These are phyloP conservation scores for Turnix velox DNA, from an alignment of 2,113 vertebrate species.

Conservation along the genomic window DNA sequence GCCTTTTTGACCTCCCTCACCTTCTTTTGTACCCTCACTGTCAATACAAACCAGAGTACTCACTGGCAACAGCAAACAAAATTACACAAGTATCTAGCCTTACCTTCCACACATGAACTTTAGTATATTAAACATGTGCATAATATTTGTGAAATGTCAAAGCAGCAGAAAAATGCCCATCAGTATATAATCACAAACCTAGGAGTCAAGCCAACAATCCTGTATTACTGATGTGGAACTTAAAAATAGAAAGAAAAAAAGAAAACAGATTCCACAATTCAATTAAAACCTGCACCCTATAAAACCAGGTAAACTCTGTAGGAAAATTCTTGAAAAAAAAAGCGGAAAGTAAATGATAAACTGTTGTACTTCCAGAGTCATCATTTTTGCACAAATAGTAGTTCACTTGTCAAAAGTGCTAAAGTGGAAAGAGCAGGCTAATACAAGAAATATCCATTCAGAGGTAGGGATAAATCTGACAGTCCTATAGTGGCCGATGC, in stretches of 20 bases:
- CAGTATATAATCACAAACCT: background rate
- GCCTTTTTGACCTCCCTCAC: background rate
- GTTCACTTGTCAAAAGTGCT: background rate
- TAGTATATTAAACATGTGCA: accelerated
- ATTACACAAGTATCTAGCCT: background rate
- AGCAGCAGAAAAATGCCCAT: background rate
- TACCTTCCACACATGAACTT: background rate
- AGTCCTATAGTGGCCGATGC: background rate
- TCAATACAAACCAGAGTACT: background rate
- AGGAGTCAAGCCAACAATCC: background rate
- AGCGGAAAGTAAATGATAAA: background rate
- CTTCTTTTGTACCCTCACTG: background rate
- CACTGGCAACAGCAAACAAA: background rate
- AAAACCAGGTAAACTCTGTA: background rate
- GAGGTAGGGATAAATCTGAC: background rate
- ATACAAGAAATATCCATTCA: background rate
- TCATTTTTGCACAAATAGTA: background rate
- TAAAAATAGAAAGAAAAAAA: too few relatives aligned
- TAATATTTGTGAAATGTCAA: background rate
- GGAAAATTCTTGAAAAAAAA: background rate
- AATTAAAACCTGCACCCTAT: background rate
- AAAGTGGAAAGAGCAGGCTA: background rate
- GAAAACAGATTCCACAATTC: background rate
- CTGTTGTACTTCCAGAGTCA: background rate
- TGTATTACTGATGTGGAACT: background rate